Evolutionary conservation across 1,140 invertebrate species (phyloP).

Genomic region (Drosophila equinoxialis): DNA sequence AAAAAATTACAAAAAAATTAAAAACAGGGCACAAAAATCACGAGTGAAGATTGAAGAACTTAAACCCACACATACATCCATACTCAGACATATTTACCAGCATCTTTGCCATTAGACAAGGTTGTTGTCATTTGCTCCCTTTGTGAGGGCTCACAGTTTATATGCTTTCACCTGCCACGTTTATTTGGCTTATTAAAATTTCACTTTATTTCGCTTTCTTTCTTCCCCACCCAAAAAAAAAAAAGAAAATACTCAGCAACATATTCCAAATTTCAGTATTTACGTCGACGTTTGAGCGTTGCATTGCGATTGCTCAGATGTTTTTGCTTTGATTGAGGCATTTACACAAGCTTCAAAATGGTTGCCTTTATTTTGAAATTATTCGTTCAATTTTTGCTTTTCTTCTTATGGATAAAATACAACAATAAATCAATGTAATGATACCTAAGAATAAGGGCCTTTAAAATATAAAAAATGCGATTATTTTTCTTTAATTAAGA

Average conservation of each 20-base stretch:
- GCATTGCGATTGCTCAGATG: conserved; percentile 45
- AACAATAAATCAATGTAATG: too few species aligned
- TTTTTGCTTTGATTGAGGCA: conserved; percentile 34
- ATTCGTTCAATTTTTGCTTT: neutral
- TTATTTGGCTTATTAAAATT: conserved; percentile 65
- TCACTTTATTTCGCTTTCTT: conserved; percentile 38
- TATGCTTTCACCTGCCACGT: conserved; percentile 43
- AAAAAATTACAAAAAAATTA: conserved; percentile 1
- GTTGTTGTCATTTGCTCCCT: conserved; percentile 10
- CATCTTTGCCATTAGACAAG: conserved; percentile 38
- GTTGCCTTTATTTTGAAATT: neutral
- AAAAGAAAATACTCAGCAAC: neutral
- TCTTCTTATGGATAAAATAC: too few species aligned
- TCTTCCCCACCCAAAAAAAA: neutral
- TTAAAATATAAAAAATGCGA: too few species aligned
- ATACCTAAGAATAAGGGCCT: too few species aligned
- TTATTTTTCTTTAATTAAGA: too few species aligned
- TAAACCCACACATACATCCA: conserved; percentile 15
- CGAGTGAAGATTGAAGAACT: neutral
- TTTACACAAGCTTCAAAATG: conserved; percentile 8
- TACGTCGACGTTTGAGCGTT: conserved; percentile 30
- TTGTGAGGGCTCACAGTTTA: conserved; percentile 15
- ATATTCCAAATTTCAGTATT: conserved; percentile 19
- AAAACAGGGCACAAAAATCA: neutral
- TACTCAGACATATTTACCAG: conserved; percentile 55